A percentile compares a stretch with the other conserved stretches of the same genome.
Evolutionary conservation across 1,140 invertebrate genomes (phyloP).

Genomic region (Drosophila willistoni): DNA sequence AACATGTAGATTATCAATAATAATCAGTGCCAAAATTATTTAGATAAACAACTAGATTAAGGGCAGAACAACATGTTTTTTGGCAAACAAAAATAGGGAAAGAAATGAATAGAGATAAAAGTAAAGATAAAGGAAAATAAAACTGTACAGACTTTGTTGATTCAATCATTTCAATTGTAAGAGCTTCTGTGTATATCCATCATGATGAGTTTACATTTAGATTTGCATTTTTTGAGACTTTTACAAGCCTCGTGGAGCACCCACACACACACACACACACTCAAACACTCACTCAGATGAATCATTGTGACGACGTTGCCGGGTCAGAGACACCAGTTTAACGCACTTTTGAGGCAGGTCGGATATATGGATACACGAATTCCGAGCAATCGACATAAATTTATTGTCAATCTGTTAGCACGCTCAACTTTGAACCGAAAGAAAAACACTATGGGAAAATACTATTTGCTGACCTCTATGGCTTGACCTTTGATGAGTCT

Average conservation of each 20-base stretch:
- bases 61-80: neutral
- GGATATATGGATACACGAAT: constrained; percentile 31
- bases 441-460: neutral
- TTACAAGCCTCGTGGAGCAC: constrained; percentile 2
- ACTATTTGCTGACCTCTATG: constrained; percentile 44
- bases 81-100: neutral
- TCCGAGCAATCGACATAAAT: constrained; percentile 40
- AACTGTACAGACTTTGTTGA: constrained; percentile 21
- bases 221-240: constrained; percentile 14
- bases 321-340: constrained; percentile 22
- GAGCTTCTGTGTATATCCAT: constrained; percentile 2
- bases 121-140: constrained; percentile 1
- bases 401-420: constrained; percentile 28
- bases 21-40: neutral
- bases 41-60: neutral
- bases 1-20: too few relatives aligned
- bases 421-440: constrained; percentile 69
- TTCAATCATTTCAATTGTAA: constrained; percentile 10
- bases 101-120: neutral
- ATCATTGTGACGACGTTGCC: constrained; percentile 11
- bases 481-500: constrained; percentile 30
- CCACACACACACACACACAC: neutral
- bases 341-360: constrained; percentile 53
- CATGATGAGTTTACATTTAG: constrained; percentile 7
- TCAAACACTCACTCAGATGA: neutral